These are phyloP conservation scores for Diarsia mendica DNA, from an alignment of 2,888 invertebrate species.

Conservation along the genomic window DNA sequence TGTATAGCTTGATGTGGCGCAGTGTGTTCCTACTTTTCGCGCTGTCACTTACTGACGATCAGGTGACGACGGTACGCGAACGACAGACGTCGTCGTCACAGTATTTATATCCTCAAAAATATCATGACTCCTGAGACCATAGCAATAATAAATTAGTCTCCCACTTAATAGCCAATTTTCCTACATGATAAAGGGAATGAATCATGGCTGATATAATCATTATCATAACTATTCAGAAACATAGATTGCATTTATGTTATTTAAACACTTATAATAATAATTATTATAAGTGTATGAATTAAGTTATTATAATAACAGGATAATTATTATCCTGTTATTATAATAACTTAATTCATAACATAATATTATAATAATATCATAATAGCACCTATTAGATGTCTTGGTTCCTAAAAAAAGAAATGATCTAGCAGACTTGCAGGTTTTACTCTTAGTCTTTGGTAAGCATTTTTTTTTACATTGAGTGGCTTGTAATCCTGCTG, in stretches of 20 bases:
- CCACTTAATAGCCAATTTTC: neutral
- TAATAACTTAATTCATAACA: neutral
- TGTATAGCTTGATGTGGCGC: too few relatives aligned
- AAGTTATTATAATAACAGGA: too few relatives aligned
- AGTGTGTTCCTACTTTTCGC: neutral
- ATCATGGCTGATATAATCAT: slow-evolving; percentile 5
- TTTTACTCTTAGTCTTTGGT: neutral
- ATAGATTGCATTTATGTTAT: neutral
- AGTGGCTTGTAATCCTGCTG: neutral
- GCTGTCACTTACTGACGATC: neutral
- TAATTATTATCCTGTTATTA: neutral
- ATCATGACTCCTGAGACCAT: neutral
- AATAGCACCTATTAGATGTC: neutral
- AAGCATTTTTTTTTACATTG: neutral
- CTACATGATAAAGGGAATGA: slow-evolving; percentile 4
- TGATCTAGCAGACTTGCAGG: neutral
- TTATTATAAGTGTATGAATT: too few relatives aligned
- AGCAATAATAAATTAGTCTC: too few relatives aligned
- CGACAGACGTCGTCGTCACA: neutral
- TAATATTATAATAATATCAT: neutral
- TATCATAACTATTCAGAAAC: neutral
- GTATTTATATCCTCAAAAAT: neutral
- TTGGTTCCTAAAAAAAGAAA: neutral
- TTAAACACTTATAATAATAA: neutral
- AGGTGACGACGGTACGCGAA: neutral